These are phyloP conservation scores for Artibeus lituratus DNA, from an alignment of 2,797 vertebrate species.

Conservation along the genomic window DNA sequence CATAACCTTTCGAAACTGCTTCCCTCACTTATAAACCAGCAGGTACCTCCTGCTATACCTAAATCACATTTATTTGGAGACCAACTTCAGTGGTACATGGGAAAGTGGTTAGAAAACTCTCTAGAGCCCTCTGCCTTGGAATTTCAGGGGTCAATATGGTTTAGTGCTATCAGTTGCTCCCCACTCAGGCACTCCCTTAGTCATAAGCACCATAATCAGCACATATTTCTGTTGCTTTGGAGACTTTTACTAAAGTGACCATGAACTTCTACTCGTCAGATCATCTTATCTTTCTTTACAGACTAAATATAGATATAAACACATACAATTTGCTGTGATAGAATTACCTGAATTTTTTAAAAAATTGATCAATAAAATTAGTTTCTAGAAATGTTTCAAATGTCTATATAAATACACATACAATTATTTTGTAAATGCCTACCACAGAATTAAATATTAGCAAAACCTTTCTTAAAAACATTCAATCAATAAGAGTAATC, in stretches of 20 bases:
- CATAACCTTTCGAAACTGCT: neutral
- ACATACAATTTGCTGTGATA: neutral
- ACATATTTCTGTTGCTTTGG: neutral
- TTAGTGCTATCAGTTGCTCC: neutral
- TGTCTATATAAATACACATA: neutral
- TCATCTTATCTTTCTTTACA: constrained; percentile 19
- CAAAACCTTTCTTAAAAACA: neutral
- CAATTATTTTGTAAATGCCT: neutral
- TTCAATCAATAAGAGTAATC: constrained; percentile 58
- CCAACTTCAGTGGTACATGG: neutral
- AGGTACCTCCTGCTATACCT: neutral
- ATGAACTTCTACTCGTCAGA: neutral
- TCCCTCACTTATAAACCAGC: constrained; percentile 7
- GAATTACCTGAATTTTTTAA: neutral
- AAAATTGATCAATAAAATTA: neutral
- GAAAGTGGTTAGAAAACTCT: neutral
- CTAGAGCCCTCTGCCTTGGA: neutral
- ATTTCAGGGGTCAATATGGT: neutral
- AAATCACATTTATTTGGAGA: neutral
- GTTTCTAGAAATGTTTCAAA: constrained; percentile 50
- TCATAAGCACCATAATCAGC: neutral
- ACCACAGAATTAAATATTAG: constrained; percentile 42
- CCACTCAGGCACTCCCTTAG: neutral
- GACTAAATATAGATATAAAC: neutral
- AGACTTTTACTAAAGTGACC: neutral